phyloP scores from a whole-genome alignment of 2,888 invertebrate genomes.

The Chymomyza fuscimana region DNA sequence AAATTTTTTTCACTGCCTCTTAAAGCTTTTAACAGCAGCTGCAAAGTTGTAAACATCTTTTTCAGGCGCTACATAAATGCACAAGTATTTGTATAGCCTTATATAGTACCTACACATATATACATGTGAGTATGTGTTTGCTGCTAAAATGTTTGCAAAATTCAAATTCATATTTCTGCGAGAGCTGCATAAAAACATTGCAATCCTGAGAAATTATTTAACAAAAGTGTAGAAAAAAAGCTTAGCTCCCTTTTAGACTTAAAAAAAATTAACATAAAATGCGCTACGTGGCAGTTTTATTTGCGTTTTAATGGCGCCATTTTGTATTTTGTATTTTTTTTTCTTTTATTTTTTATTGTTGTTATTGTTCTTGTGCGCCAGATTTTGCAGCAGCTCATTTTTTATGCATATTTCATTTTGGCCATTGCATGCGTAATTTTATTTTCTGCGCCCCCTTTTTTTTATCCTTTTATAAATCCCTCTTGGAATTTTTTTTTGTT shows the following conservation, averaged over 20 bases:
- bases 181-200: conserved; percentile 24
- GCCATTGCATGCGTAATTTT: conserved; percentile 71
- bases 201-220: too few relatives aligned
- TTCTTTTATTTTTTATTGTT: conserved; percentile 15
- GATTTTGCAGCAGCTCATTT: conserved; percentile 68
- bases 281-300: conserved; percentile 23
- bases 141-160: conserved; percentile 49
- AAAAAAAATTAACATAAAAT: conserved; percentile 61
- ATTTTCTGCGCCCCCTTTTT: conserved; percentile 39
- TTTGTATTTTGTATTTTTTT: conserved; percentile 5
- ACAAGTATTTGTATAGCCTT: too few relatives aligned
- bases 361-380: conserved; percentile 35
- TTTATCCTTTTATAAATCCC: conserved; percentile 6
- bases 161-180: conserved; percentile 60
- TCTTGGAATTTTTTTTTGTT: conserved; percentile 13
- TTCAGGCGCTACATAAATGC: conserved; percentile 34
- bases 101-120: too few relatives aligned
- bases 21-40: conserved; percentile 61
- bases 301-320: conserved; percentile 25
- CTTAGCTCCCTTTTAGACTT: too few relatives aligned
- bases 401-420: conserved; percentile 68
- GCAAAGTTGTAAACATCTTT: conserved; percentile 44
- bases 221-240: too few relatives aligned
- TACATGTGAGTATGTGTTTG: conserved; percentile 31
- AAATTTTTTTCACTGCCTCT: conserved; percentile 52